Percentiles rank a stretch among this genome's conserved stretches.
Evolutionary conservation across 2,888 invertebrate species (phyloP).

Genomic region (Mythimna pallens): DNA sequence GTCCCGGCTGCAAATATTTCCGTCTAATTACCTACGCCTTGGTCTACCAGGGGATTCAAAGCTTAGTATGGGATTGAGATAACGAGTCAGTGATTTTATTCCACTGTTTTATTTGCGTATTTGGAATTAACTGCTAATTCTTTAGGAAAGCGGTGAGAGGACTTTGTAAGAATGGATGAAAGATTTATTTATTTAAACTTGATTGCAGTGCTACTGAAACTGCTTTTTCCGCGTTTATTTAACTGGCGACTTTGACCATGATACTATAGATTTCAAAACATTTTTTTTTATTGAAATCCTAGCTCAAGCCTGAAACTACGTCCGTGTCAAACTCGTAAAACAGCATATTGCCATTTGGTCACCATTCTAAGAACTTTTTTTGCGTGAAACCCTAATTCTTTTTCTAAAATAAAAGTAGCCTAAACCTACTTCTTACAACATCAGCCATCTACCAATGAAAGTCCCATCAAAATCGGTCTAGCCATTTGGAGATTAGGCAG

Average conservation of each 20-base stretch:
- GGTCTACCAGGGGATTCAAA: conserved; percentile 62
- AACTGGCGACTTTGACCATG: neutral
- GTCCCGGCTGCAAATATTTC: conserved; percentile 78
- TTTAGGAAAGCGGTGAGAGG: conserved; percentile 1
- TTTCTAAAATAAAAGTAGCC: too few relatives aligned
- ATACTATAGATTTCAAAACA: neutral
- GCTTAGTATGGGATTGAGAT: conserved; percentile 66
- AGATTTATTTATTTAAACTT: conserved; percentile 12
- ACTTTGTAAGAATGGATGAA: conserved; percentile 14
- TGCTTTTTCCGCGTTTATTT: neutral
- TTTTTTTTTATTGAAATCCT: neutral
- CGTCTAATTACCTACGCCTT: conserved; percentile 81
- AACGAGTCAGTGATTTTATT: conserved; percentile 62
- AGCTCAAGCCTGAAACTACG: neutral
- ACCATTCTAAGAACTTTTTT: too few relatives aligned
- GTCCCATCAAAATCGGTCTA: too few relatives aligned
- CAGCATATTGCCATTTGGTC: too few relatives aligned
- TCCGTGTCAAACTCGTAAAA: too few relatives aligned
- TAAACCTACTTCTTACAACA: too few relatives aligned
- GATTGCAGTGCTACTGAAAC: neutral
- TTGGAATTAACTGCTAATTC: conserved; percentile 57
- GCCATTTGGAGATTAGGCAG: too few relatives aligned
- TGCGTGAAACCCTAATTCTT: too few relatives aligned
- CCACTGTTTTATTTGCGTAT: conserved; percentile 59
- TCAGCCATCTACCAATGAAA: too few relatives aligned